phyloP scores from a whole-genome alignment of 2,113 vertebrate species.

The Indicator indicator region DNA sequence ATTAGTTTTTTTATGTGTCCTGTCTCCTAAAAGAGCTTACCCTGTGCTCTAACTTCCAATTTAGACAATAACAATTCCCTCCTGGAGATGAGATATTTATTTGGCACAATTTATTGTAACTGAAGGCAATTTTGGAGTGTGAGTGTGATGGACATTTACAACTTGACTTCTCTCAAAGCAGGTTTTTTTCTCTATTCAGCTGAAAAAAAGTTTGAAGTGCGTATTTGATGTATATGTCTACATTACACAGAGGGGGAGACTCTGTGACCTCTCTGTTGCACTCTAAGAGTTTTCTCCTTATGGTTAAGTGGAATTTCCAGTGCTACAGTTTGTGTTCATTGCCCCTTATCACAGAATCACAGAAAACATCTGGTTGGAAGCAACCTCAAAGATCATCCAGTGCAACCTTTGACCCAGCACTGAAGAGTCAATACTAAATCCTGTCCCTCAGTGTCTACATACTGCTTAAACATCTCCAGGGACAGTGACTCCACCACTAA shows the following conservation, averaged over 20 bases:
- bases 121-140: neutral
- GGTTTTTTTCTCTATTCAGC: neutral
- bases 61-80: neutral
- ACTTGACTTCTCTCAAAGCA: neutral
- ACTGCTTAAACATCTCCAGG: no score
- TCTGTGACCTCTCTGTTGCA: no score
- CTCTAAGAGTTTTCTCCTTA: no score
- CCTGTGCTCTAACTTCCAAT: neutral
- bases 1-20: neutral
- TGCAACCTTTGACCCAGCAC: no score
- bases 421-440: no score
- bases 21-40: neutral
- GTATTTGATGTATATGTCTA: neutral
- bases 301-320: no score
- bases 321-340: no score
- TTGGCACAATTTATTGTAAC: neutral
- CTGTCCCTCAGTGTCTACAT: no score
- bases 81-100: accelerated
- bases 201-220: neutral
- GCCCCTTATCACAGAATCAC: no score
- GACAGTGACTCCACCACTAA: no score
- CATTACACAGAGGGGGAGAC: neutral
- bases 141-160: neutral
- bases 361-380: no score
- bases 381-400: no score